Evolutionary conservation across 2,113 vertebrate genomes (phyloP).

Genomic region (Nycticryphes semicollaris): DNA sequence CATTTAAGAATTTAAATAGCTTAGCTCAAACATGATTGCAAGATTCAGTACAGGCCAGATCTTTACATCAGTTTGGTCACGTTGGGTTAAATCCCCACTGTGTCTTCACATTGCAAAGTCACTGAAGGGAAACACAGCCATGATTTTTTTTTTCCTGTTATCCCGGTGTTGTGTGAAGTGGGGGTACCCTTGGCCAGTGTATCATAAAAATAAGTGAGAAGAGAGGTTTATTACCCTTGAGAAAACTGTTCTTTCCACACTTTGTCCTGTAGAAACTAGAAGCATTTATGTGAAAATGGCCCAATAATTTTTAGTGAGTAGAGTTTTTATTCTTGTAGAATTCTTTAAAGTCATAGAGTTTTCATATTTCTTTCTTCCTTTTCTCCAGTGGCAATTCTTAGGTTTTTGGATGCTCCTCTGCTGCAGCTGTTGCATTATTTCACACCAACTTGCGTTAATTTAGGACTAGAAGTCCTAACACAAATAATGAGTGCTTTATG

Average conservation of each 20-base stretch:
- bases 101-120: background rate
- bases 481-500: background rate
- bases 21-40: background rate
- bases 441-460: slow-evolving; percentile 26
- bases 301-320: slow-evolving; percentile 25
- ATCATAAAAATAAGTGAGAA: background rate
- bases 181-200: background rate
- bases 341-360: slow-evolving; percentile 39
- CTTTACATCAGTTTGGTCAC: background rate
- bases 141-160: background rate
- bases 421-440: slow-evolving; percentile 32
- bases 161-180: background rate
- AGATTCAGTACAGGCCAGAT: background rate
- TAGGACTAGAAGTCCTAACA: background rate
- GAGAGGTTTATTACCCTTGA: background rate
- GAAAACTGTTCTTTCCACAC: background rate
- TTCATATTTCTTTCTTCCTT: slow-evolving; percentile 46
- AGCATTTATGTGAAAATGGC: slow-evolving; percentile 6
- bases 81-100: background rate
- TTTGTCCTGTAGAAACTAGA: background rate
- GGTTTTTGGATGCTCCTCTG: background rate
- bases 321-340: slow-evolving; percentile 12
- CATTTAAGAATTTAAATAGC: background rate
- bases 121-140: background rate
- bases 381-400: background rate